These are phyloP conservation scores for Rhagologus leucostigma DNA, from an alignment of 2,113 vertebrate species.

Conservation along the genomic window DNA sequence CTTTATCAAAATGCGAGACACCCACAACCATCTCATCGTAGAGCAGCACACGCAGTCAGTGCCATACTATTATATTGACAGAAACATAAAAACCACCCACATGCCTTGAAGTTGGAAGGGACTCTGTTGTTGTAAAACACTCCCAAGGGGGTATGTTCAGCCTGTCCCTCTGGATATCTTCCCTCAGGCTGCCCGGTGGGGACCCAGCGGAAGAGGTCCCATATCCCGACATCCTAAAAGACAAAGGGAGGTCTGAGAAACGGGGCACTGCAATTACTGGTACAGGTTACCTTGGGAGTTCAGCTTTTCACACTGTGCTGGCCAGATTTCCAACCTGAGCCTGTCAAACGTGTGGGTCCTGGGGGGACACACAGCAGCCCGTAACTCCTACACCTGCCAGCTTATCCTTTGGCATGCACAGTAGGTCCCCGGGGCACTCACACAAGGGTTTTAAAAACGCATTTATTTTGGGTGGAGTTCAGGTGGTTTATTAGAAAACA, in stretches of 20 bases:
- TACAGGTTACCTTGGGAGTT: neutral
- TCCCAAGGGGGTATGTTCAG: constrained; percentile 41
- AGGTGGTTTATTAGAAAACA: neutral
- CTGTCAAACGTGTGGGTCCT: neutral
- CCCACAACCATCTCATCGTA: neutral
- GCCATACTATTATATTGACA: neutral
- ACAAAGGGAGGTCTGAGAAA: neutral
- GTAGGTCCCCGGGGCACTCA: accelerated
- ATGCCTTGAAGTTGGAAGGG: constrained; percentile 59
- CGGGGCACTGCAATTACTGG: neutral
- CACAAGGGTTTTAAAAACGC: neutral
- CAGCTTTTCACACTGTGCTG: neutral
- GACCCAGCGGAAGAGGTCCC: constrained; percentile 57
- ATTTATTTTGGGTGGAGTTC: neutral
- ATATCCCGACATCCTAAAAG: constrained; percentile 50
- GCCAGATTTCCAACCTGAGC: neutral
- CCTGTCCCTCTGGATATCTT: constrained; percentile 36
- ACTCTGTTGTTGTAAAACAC: constrained; percentile 59
- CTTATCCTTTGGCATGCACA: neutral
- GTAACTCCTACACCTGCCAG: neutral
- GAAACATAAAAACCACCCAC: neutral
- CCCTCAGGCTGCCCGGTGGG: constrained; percentile 34
- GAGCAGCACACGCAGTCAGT: neutral
- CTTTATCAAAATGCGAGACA: neutral
- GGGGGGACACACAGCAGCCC: neutral